Evolutionary conservation across 2,888 invertebrate species (phyloP), one percentile per base, ranked within the genome.

Genomic region (Spilarctia lutea): DNA sequence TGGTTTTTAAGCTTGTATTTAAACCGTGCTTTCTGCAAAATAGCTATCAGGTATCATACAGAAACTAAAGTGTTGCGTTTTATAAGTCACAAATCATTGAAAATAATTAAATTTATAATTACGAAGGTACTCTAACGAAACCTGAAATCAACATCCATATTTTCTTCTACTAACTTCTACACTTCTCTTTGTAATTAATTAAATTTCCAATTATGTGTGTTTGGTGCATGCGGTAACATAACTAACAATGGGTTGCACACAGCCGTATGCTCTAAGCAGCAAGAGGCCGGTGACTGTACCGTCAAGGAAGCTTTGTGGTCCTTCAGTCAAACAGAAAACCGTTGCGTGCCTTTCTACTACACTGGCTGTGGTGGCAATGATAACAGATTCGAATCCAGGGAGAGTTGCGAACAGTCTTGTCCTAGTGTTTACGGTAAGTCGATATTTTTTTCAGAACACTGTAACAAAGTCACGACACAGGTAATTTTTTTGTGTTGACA

Each of bases 301-400:
- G 97, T 97, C 88, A 97, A 97, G 86, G 95, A 97, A 80, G 97
- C 98, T 76, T 96, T 97, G 86, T 99, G 99, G 99, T 97, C 97
- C 93, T 99, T 98, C 96, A 98, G 98, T 91, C 96, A 96, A 81
- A 95, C 96, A 68, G 98, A 98, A 93, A 97, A 98, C 94, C 96
- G 98, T 83, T 99, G 99, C 96, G 96, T 98, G 96, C 98, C 98
- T 72, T 99, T 99, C 97, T 98, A 98, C 96, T 99, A 98, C 95
- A 97, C 97, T 83, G 99, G 99, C 83, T 99, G 99, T 94, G 97
- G 97, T 82, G 99, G 98, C 85, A 99, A 99, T 94, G 97, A 96
- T 88, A 99, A 99, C 96, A 97, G 97, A 92, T 99, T 98, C 96
- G 96, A 96, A 81, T 97, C 97, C 88, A 96, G 97, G 92, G 97